Evolutionary conservation across 2,888 invertebrate genomes (phyloP).

Genomic region (Drepana falcataria): DNA sequence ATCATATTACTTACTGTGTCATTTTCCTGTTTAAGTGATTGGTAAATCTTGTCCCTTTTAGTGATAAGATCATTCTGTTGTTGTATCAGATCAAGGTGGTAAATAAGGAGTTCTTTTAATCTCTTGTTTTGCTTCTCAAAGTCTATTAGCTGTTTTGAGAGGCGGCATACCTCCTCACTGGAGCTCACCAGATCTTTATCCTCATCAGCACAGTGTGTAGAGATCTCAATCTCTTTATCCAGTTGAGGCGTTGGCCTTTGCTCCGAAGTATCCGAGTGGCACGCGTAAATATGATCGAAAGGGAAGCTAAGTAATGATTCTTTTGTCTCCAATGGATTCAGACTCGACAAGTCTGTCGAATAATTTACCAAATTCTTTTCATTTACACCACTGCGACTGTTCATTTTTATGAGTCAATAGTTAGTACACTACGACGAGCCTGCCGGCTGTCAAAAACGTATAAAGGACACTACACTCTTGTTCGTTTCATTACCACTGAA

Average conservation of each 20-base stretch:
- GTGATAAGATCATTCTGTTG: conserved; percentile 92
- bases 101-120: conserved; percentile 87
- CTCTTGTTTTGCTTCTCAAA: conserved; percentile 80
- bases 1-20: conserved; percentile 80
- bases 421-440: conserved; percentile 60
- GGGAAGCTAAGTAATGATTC: conserved; percentile 80
- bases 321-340: conserved; percentile 66
- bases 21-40: conserved; percentile 86
- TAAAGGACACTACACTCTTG: conserved; percentile 52
- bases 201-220: conserved; percentile 47
- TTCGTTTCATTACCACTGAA: conserved; percentile 60
- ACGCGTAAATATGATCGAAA: conserved; percentile 87
- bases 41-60: conserved; percentile 87
- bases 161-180: conserved; percentile 34
- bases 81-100: conserved; percentile 92
- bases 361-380: conserved; percentile 73
- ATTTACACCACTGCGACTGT: conserved; percentile 71
- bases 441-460: conserved; percentile 68
- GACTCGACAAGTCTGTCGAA: conserved; percentile 57
- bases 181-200: conserved; percentile 34
- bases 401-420: conserved; percentile 65
- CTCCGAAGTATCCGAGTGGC: conserved; percentile 68
- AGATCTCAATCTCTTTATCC: conserved; percentile 61
- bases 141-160: conserved; percentile 55
- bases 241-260: conserved; percentile 46